Base-by-base conservation (phyloP, 2,888 invertebrate genomes). In the Drosophila pullipes region DNA sequence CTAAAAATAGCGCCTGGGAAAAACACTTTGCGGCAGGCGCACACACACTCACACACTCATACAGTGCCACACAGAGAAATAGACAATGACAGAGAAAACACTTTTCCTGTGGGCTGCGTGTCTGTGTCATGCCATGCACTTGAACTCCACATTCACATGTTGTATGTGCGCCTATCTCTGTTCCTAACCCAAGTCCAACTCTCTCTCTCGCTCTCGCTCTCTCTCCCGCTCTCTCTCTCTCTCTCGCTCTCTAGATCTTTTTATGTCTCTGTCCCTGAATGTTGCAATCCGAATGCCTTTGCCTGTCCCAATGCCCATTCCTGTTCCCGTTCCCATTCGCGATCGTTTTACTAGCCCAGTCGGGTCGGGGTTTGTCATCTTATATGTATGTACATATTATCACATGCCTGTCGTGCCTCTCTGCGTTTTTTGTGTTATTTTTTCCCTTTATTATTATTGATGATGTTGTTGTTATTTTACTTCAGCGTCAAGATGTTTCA, bases 1-100 rank as follows among this genome's bases (percentile, higher is more conserved):
- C 78, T 91, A 91, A 82, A 89, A 87, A 92, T 92, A 92, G 90
- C 80, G 81, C 85, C 87, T 90, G 91, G 90, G 91, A 92, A 92
- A 87, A 90, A 91, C 90, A 90, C 90, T 88, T 88, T 88, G 89
- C 88, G 69, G 69, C 69, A 41, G 60, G 22, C 69, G 22, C 22
- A 22, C 22, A 22, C 22, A 53, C 71, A 71, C 69, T 53, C 33
- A 73, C 9, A 39, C 10, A 53, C 31, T 52, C 31, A 70, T 5
- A 2, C 49, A 28, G 25, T 52, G 52, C 25, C 25, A 30, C 16
- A 30, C n/a, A 39, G 11, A n/a, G 57, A 54, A 18, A 54, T 39
- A 39, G 49, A 31, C 39, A 49, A 50, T 55, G 61, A 28, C 47
- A 33, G 37, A 3, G 49, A 49, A 57, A 57, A 53, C 39, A 47